Base-by-base conservation (phyloP, 2,888 invertebrate species). In the Pollenia angustigena region DNA sequence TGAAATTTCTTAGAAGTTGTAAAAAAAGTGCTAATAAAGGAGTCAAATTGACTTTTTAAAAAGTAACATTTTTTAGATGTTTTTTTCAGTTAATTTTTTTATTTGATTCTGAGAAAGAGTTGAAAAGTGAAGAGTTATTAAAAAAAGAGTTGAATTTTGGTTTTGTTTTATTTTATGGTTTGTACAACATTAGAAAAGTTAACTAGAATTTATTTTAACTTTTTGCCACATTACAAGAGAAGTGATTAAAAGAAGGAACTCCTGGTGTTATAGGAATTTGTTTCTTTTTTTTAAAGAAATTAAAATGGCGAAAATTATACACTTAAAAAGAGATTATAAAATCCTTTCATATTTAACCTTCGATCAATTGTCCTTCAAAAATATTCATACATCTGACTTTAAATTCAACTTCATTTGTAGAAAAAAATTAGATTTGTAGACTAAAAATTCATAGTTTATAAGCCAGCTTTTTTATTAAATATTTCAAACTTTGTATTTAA, bases 141-240 rank as follows among this genome's bases (percentile, higher is more conserved):
- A 48, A 40, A 32, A 32, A 32, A 32, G 6, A 32, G 32, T 32
- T 6, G 32, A 32, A 32, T 32, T 32, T 32, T 4, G 42, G 8
- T 60, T 60, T 60, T 1, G 16, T 14, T 18, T 11, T 46, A 40
- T 50, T 32, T 60, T 62, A 69, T 68, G 58, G 52, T 58, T 58
- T n/a, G 6, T n/a, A 23, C n/a, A 50, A 23, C n/a, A 50, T 54
- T 44, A n/a, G 52, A 4, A 69, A 71, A 71, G 72, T 72, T 81
- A 81, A 64, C 56, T 81, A n/a, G 60, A 60, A 74, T 68, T 58
- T 44, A 62, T 64, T 46, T 46, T 81, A 46, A 71, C 58, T 81
- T 85, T 76, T 54, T 66, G 76, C 76, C 81, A 71, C 76, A 85
- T 68, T 81, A 66, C 72, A 56, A 71, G 12, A 18, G 64, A 44